A percentile compares a stretch with the other conserved stretches of the same genome.
These are phyloP conservation scores for Andrena bicolor DNA, from an alignment of 2,888 invertebrate genomes.

Conservation along the genomic window DNA sequence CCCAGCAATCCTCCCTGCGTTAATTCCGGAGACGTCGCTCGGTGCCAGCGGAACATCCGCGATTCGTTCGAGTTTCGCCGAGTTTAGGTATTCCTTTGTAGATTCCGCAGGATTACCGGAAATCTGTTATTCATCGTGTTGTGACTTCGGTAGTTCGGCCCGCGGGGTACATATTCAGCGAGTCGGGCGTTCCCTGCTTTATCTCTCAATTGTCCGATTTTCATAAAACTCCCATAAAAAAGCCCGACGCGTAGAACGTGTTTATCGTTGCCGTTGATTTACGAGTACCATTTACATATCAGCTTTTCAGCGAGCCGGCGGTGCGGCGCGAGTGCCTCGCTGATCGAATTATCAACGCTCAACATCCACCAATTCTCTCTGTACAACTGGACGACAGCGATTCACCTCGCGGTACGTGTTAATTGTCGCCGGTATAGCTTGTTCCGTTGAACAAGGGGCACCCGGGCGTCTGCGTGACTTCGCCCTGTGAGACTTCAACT, in stretches of 20 bases:
- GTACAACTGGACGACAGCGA: not conserved
- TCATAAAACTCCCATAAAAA: conserved; percentile 21
- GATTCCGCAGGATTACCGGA: not conserved
- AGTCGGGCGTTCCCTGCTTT: conserved; percentile 3
- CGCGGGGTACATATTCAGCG: not conserved
- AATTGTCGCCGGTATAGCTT: not conserved
- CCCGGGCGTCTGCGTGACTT: conserved; percentile 28
- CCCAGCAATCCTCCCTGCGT: not conserved
- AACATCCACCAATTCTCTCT: not conserved
- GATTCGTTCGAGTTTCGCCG: not conserved
- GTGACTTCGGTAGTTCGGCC: too few species aligned
- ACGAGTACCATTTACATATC: conserved; percentile 40
- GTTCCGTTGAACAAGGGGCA: not conserved
- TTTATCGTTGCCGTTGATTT: conserved; percentile 34
- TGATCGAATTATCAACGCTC: conserved; percentile 6
- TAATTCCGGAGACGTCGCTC: not conserved
- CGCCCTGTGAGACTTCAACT: conserved; percentile 16
- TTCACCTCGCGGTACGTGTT: not conserved
- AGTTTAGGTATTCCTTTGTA: not conserved
- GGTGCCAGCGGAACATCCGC: not conserved
- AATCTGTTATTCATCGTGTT: too few species aligned
- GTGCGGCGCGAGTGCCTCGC: not conserved
- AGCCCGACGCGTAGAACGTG: conserved; percentile 17
- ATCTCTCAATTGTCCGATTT: conserved; percentile 34
- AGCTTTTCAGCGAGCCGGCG: conserved; percentile 3